phyloP scores from a whole-genome alignment of 1,140 invertebrate genomes.

The Zaprionus ornatus region DNA sequence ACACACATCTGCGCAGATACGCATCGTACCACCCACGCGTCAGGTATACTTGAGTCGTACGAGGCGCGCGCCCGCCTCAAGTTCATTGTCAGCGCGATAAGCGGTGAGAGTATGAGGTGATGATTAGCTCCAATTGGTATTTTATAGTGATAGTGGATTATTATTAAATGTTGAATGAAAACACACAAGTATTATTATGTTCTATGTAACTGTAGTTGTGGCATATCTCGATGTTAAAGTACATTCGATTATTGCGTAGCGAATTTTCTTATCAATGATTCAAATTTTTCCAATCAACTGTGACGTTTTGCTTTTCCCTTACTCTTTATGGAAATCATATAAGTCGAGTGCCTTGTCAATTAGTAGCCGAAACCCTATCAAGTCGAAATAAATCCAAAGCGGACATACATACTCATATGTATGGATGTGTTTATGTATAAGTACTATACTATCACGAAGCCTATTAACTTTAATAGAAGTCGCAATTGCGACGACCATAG shows the following conservation, averaged over 20 bases:
- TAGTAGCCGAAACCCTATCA: slow-evolving; percentile 64
- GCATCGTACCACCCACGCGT: slow-evolving; percentile 4
- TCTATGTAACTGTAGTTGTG: neutral
- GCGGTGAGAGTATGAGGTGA: slow-evolving; percentile 9
- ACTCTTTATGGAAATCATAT: slow-evolving; percentile 55
- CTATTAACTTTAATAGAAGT: slow-evolving; percentile 42
- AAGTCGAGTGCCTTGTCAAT: slow-evolving; percentile 55
- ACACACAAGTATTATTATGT: neutral
- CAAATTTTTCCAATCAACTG: slow-evolving; percentile 62
- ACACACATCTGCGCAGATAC: neutral
- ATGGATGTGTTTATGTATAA: neutral
- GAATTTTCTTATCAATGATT: neutral
- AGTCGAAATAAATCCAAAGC: slow-evolving; percentile 4
- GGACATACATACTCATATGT: neutral
- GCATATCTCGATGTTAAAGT: neutral
- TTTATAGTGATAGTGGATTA: slow-evolving; percentile 10
- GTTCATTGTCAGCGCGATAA: slow-evolving; percentile 70
- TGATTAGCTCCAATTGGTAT: slow-evolving; percentile 20
- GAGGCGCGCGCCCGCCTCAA: slow-evolving; percentile 45
- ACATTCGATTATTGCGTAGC: slow-evolving; percentile 3
- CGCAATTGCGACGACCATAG: neutral
- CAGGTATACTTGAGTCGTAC: slow-evolving; percentile 1
- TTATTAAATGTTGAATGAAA: neutral
- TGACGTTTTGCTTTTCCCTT: slow-evolving; percentile 11
- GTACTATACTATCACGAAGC: slow-evolving; percentile 42